Conservation (phyloP, 2,113 vertebrate species). For the Sorex fumeus region DNA sequence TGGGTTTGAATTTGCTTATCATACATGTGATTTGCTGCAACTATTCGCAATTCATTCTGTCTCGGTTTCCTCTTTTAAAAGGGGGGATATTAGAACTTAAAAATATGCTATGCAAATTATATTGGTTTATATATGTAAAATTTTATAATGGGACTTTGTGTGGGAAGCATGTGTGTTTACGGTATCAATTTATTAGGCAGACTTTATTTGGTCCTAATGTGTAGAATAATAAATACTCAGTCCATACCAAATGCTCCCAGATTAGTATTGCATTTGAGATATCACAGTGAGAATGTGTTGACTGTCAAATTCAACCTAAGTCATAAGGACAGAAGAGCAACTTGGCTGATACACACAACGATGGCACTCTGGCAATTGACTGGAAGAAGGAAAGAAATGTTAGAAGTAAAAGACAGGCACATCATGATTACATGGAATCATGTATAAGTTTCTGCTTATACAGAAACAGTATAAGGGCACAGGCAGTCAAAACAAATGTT, state of each 20-base stretch:
- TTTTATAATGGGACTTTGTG: not conserved
- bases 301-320: not conserved
- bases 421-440: not conserved
- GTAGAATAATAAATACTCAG: not conserved
- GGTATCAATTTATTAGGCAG: not conserved
- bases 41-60: not conserved
- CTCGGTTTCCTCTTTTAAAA: slow-evolving; percentile 2
- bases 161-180: not conserved
- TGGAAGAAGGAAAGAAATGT: not conserved
- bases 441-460: not conserved
- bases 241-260: not conserved
- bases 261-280: not conserved
- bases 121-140: not conserved
- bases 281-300: rapidly evolving
- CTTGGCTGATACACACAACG: not conserved
- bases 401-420: not conserved
- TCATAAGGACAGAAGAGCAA: not conserved
- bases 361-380: rapidly evolving
- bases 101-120: not conserved
- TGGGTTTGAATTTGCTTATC: not conserved
- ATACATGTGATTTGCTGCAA: not conserved
- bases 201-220: not conserved
- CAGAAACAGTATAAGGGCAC: too few species aligned
- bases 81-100: not conserved
- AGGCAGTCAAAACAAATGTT: not conserved